Evolutionary conservation across 2,113 vertebrate genomes (phyloP), one percentile per base, ranked within the genome.

Genomic region (Limanda limanda): DNA sequence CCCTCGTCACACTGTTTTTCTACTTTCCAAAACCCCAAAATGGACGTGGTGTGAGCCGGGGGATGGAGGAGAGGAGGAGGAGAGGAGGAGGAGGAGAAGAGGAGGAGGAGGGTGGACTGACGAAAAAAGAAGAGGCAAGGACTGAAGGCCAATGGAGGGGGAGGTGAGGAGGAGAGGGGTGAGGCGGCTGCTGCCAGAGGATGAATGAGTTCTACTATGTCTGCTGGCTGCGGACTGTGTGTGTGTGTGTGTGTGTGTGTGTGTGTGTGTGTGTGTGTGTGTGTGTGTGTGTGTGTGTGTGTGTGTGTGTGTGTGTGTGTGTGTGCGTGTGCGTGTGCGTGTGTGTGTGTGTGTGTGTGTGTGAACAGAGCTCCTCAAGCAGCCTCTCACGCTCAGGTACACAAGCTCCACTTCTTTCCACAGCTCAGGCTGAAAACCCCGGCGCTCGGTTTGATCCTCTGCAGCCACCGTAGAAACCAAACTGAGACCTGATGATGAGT

Each of bases 151-250:
- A 76, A 76, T n/a, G 65, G 80, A 67, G 59, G 62, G 40, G 62
- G 40, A 7, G 21, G n/a, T 4, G 68, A 69, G 42, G 56, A 58
- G 40, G 9, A 15, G 59, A 17, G 68, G 71, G 71, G 25, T 55
- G 76, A 13, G 78, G 68, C 18, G 14, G 72, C 62, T 45, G 64
- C 79, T 71, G 80, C 82, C 55, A 66, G 68, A 68, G 88, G 86
- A 92, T 90, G 91, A 93, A 93, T 92, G 92, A 90, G 87, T 35
- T 74, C 90, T 79, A 91, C 90, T 92, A 90, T 93, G 89, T 91
- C 85, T 83, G 71, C 78, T 85, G 86, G 78, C 86, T 71, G 85
- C 18, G 60, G 72, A 71, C 62, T 68, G 17, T 55, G 58, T 64
- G 68, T 54, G 62, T 0, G 40, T 15, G 35, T 71, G 76, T 47